Evolutionary conservation across 2,888 invertebrate species (phyloP), one percentile per base, ranked within the genome.

Genomic region (Archaeoteleia sp.): DNA sequence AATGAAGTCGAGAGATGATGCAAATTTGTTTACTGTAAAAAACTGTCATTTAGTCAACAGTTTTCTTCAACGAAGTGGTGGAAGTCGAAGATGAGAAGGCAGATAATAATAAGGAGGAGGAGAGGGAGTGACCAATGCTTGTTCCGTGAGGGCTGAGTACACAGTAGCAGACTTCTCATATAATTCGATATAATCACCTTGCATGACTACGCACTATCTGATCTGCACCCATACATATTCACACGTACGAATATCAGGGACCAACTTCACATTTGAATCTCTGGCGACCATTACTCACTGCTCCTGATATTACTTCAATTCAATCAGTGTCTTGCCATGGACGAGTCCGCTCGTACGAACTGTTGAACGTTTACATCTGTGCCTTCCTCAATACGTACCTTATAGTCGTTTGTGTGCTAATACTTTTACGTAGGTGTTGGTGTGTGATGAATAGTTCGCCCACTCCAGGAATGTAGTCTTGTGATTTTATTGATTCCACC

Each of bases 171-270:
- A 82, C 78, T 82, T 74, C 82, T 85, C 84, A 74, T 83, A 84
- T 83, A 84, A 84, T 84, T 84, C 84, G 85, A 85, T 85, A 84
- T 84, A 84, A 85, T 85, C 85, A 84, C 84, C 82, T 79, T 82
- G 82, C 84, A 85, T 84, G 85, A 84, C 84, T 83, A 78, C 80
- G 82, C 84, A 82, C 80, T 84, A 85, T 85, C 85, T 84, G 84
- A 85, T 84, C 78, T 77, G 75, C 75, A 76, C 76, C 74, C 76
- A 81, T 74, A 77, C 76, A 66, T 46, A 71, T 74, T 74, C 76
- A 74, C 75, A 77, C 75, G 71, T 72, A 61, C 60, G 70, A 71
- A 76, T 80, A 80, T 82, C 80, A 79, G 76, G 74, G 78, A 81
- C 78, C 77, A 78, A 78, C 72, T 73, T 78, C 77, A 78, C 80